Evolutionary conservation across 1,140 invertebrate genomes (phyloP).

Genomic region (Wasmannia auropunctata): DNA sequence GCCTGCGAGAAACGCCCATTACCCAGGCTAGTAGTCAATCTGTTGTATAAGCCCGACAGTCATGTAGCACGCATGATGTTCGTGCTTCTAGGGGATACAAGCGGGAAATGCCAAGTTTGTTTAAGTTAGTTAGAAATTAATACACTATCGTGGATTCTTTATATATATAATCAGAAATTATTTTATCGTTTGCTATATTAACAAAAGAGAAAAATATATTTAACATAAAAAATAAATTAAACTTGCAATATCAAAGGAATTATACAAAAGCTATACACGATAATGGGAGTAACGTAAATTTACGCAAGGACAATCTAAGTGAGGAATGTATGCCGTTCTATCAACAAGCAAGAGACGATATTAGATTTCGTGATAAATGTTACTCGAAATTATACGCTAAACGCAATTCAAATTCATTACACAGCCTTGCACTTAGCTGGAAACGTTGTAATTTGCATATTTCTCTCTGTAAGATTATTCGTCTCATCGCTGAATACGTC

Average conservation of each 20-base stretch:
- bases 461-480: slow-evolving; percentile 42
- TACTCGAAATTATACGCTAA: slow-evolving; percentile 37
- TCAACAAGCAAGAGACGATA: not conserved
- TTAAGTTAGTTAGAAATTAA: not conserved
- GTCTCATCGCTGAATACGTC: slow-evolving; percentile 40
- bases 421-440: slow-evolving; percentile 19
- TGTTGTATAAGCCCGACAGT: not conserved
- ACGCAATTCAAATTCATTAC: slow-evolving; percentile 44
- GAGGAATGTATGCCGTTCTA: not conserved
- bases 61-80: not conserved
- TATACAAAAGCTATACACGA: not conserved
- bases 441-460: slow-evolving; percentile 43
- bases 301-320: not conserved
- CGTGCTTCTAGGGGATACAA: not conserved
- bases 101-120: not conserved
- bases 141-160: not conserved
- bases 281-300: not conserved
- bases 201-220: not conserved
- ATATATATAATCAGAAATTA: not conserved
- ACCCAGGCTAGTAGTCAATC: slow-evolving; percentile 1
- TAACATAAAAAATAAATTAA: not conserved
- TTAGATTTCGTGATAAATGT: slow-evolving; percentile 34
- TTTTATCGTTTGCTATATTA: not conserved
- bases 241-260: not conserved
- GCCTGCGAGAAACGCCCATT: not conserved